Base-by-base conservation (phyloP, 2,888 invertebrate genomes). In the Hermodice carunculata region DNA sequence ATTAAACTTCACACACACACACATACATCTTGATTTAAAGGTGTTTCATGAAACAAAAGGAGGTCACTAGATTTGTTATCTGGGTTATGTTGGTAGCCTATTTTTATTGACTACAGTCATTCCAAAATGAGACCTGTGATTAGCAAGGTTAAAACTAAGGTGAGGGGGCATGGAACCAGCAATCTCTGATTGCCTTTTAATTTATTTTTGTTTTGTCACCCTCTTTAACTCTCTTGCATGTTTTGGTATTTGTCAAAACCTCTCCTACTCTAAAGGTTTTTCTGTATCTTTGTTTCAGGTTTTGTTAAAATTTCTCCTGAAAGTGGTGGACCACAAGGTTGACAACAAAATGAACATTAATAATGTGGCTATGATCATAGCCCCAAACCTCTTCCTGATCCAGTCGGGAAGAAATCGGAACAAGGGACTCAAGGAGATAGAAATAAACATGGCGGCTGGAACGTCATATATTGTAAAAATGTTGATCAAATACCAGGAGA, bases 321-420 rank as follows among this genome's bases (percentile, higher is more conserved):
- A 91, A 78, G 91, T 96, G 58, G 91, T 92, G 51, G 89, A 91
- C 76, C 85, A 87, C 64, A 88, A 89, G 74, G n/a, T n/a, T n/a
- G 87, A 89, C 74, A 96, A 96, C 87, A 92, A 94, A 87, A 96
- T 96, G 96, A 92, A 91, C 76, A 89, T 93, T 68, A 94, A 94
- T 84, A 96, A 96, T 84, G 94, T 96, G 42, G 93, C 96, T 34
- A 95, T 95, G 91, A 96, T 96, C 76, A 93, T 96, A 74, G 96
- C 96, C 19, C 96, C 96, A n/a, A 94, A 96, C 61, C 90, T 96
- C 75, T 87, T 88, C 74, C 77, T 86, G 54, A 71, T 77, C 3
- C 76, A 77, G 3, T 65, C 77, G 19, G 68, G 70, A 14, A 64
- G 68, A 24, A 34, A 34, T 28, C 52, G 59, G 24, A 63, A 62